These are phyloP conservation scores for Sebastes matsubarae DNA, from an alignment of 2,797 vertebrate species.

Conservation along the genomic window DNA sequence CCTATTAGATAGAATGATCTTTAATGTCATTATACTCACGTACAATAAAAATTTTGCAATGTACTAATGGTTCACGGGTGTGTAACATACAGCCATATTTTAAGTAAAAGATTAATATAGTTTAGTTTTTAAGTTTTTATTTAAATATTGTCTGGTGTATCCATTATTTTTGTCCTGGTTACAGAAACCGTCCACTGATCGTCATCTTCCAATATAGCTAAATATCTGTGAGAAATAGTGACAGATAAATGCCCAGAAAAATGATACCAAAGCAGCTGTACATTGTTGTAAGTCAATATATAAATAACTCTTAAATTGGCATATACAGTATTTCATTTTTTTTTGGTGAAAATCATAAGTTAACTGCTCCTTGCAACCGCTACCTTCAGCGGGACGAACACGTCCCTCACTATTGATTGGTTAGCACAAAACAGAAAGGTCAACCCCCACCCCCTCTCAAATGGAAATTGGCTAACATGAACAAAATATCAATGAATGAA, in stretches of 20 bases:
- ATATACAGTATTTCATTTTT: background rate
- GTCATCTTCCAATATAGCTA: background rate
- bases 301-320: background rate
- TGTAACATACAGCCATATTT: background rate
- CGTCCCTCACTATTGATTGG: background rate
- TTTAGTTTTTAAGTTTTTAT: no score
- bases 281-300: background rate
- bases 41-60: background rate
- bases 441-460: background rate
- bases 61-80: background rate
- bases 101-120: background rate
- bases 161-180: background rate
- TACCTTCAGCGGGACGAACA: background rate
- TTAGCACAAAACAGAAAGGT: background rate
- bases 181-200: background rate
- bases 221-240: accelerated
- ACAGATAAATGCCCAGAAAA: background rate
- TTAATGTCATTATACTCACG: background rate
- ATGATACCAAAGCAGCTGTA: background rate
- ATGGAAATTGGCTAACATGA: background rate
- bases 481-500: background rate
- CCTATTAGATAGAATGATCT: background rate
- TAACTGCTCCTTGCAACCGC: background rate
- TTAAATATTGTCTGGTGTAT: background rate
- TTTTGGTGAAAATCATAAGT: background rate